Evolutionary conservation across 2,113 vertebrate species (phyloP), one percentile per base, ranked within the genome.

Genomic region (Siphamia tubifer): DNA sequence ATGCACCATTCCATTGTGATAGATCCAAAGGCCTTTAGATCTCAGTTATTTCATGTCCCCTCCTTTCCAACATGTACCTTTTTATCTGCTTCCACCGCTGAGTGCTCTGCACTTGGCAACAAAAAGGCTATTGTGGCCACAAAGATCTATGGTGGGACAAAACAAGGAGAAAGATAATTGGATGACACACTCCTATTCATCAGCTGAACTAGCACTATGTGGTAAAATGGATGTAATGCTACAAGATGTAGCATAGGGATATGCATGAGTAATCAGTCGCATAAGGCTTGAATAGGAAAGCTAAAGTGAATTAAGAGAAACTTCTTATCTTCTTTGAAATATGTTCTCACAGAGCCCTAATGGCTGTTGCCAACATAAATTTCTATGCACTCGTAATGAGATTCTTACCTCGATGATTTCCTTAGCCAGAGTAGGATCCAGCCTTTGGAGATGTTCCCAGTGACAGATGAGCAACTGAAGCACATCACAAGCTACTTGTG

Each of bases 91-190:
- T 99, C 98, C 82, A 96, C 83, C 1, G 93, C 92, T 23, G 97
- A 98, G 74, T 96, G 93, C 32, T 99, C 97, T 0, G 97, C 96
- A 70, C 95, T 95, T 0, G 98, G 98, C 87, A 99, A 90, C 69
- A 99, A 96, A 88, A 98, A 99, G 4, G 95, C 94, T 62, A 98
- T 95, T 57, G 97, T 99, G 81, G 97, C 97, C 90, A 99, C 95
- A 24, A 98, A 96, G 85, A 99, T 98, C 97, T 99, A 79, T 20
- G 36, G 81, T 75, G 62, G 82, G 74, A 77, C 52, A 84, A 85
- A 82, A 83, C 69, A 84, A 82, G 79, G 69, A 58, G 54, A 78
- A 70, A 84, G 71, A 88, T 81, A 72, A 78, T 66, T 81, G 68
- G 75, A 88, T 79, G 77, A 77, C 63, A 83, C 77, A 67, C 51